Percentiles rank a stretch among this genome's conserved stretches.
phyloP scores from a whole-genome alignment of 2,113 vertebrate genomes.

The Toxotes chatareus region DNA sequence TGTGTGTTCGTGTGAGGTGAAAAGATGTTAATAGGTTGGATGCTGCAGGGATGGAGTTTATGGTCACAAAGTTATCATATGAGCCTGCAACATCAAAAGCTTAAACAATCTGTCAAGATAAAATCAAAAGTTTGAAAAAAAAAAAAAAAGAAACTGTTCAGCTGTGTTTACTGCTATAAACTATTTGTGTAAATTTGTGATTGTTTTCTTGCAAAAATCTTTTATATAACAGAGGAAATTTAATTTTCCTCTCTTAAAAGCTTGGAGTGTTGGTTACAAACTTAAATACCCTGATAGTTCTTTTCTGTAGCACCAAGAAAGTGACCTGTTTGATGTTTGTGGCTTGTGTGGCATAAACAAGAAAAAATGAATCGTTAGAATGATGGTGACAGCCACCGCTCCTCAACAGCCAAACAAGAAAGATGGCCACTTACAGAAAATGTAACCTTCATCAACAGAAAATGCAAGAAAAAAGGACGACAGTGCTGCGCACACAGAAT shows the following conservation, averaged over 20 bases:
- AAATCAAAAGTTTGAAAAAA: background rate
- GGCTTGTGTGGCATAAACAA: slow-evolving; percentile 19
- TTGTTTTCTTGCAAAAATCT: background rate
- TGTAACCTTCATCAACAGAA: slow-evolving; percentile 8
- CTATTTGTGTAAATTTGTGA: background rate
- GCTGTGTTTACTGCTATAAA: background rate
- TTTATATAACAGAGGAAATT: background rate
- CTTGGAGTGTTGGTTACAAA: slow-evolving; percentile 1
- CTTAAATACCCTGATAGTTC: slow-evolving; percentile 2
- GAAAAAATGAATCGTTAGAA: slow-evolving; percentile 5
- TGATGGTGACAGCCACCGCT: background rate
- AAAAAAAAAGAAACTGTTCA: background rate
- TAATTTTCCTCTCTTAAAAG: slow-evolving; percentile 1
- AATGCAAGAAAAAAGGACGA: background rate
- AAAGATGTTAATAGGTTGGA: slow-evolving; percentile 26
- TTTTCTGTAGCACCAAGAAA: slow-evolving; percentile 2
- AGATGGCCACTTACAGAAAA: background rate
- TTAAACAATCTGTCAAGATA: background rate
- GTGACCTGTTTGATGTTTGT: slow-evolving; percentile 26
- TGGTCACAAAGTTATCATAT: slow-evolving; percentile 13
- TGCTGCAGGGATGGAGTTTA: background rate
- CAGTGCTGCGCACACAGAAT: background rate
- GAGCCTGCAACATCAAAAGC: slow-evolving; percentile 3
- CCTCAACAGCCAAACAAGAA: slow-evolving; percentile 13
- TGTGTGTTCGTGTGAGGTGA: slow-evolving; percentile 37